Evolutionary conservation across 2,113 vertebrate genomes (phyloP), one percentile per base, ranked within the genome.

Genomic region (Arothron firmamentum): DNA sequence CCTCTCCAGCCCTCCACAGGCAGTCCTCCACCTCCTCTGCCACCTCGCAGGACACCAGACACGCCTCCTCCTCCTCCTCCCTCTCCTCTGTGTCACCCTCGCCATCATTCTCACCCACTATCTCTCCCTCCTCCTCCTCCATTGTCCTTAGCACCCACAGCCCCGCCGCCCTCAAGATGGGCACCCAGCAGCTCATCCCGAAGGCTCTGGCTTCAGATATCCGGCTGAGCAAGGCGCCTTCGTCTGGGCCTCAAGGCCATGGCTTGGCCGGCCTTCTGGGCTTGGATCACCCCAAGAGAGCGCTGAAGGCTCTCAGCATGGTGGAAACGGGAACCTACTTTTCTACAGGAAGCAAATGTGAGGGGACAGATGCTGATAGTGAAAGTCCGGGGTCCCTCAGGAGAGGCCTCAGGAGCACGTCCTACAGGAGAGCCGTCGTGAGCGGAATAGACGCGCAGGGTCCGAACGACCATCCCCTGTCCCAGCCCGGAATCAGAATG

Each of bases 101-200:
- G 16, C 77, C 85, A 1, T 88, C 86, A 7, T 74, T 78, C 11
- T 65, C 89, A 19, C 72, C 78, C 8, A 65, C 65, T 13, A 46
- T 70, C 55, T 77, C 77, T 1, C 90, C 92, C 10, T 52, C 50
- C 5, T 72, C 85, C 0, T 72, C 85, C 0, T 28, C 85, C 0
- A 74, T 94, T 10, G 74, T 94, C 38, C 81, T 96, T 71, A 98
- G 96, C 79, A 95, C 96, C 2, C 20, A 95, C 78, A 96, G 96
- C 67, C 83, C 88, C 0, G 94, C 88, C 0, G 94, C 95, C 0
- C 88, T 90, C 47, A 95, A 94, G 67, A 90, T 92, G 83, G 95
- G 96, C 49, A 94, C 89, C 52, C 95, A 94, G 72, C 96, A 98
- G 85, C 90, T 98, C 54, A 96, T 98, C 20, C 96, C 96, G 19